Base-by-base conservation (phyloP, 1,140 invertebrate species). In the Tetranychus urticae region DNA sequence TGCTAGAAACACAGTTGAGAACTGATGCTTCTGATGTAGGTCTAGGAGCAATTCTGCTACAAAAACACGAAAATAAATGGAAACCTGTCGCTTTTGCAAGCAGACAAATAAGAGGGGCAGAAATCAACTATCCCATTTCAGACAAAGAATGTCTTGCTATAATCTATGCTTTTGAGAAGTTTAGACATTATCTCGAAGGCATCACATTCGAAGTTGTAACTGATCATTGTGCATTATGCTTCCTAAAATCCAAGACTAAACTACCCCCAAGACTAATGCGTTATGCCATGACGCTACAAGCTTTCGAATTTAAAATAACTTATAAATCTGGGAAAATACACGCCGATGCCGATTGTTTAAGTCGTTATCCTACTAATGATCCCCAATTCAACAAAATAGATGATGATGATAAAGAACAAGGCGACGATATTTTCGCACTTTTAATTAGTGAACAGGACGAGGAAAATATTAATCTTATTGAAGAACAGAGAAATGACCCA, bases 131-230 rank as follows among this genome's bases (percentile, higher is more conserved):
- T 61, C 68, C 66, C 1, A 72, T 71, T 10, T 72, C 68, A 34
- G 74, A 78, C 63, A 66, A 67, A 55, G 72, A 76, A 66, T 68
- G 65, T 31, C 61, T 74, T 35, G 73, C 69, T 7, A 63, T 74
- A 7, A 67, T 73, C 14, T 75, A 67, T 67, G 68, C 69, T 1
- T 66, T 72, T 35, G 65, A 72, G 72, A 72, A 68, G 73, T 76
- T 75, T 70, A 71, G 69, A 69, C 72, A 74, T 34, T 76, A 77
- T 70, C 72, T 75, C 0, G 61, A 70, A 34, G 73, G 69, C 2
- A 47, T 42, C 13, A 8, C 42, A 10, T 65, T 65, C 36, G 62
- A 58, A 59, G 47, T 65, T 0, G 23, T 23, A 23, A 23, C 23
- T 23, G 23, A 23, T 23, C 23, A 23, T 23, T 23, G 23, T 23